Conservation (phyloP, 2,797 vertebrate species). For the Picus viridis region DNA sequence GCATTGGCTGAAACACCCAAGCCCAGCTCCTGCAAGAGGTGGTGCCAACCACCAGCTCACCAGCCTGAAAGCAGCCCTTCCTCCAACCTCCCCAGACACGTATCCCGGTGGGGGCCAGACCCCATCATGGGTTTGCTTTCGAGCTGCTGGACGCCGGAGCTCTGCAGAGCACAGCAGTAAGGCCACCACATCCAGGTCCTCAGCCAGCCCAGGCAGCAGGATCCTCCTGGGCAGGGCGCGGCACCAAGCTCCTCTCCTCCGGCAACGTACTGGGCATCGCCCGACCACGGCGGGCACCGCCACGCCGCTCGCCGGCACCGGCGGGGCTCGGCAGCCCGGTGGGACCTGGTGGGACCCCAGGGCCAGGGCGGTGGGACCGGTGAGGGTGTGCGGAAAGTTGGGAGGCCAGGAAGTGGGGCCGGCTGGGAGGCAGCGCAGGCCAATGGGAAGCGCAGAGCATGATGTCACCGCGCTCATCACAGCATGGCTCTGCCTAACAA, state of each 20-base stretch:
- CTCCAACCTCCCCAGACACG: background rate
- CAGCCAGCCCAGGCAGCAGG: background rate
- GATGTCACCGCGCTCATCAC: conserved; percentile 92
- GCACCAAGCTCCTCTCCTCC: background rate
- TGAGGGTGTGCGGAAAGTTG: conserved; percentile 36
- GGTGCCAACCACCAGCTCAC: background rate
- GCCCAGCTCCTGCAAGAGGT: rapidly evolving
- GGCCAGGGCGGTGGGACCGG: background rate
- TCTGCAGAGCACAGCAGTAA: rapidly evolving
- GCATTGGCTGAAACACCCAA: background rate
- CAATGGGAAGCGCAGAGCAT: conserved; percentile 87
- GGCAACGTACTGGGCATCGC: rapidly evolving
- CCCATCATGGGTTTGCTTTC: rapidly evolving
- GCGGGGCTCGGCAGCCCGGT: rapidly evolving
- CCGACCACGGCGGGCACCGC: background rate
- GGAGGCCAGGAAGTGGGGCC: conserved; percentile 37
- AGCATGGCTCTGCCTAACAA: conserved; percentile 97
- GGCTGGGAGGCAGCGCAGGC: conserved; percentile 68
- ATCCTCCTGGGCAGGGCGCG: background rate
- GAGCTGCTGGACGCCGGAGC: rapidly evolving
- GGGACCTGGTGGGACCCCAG: background rate
- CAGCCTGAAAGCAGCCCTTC: background rate
- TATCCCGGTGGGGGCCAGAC: rapidly evolving
- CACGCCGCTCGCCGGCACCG: rapidly evolving
- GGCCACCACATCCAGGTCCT: background rate